Conservation (phyloP, 2,113 vertebrate species). For the Girardinichthys multiradiatus region DNA sequence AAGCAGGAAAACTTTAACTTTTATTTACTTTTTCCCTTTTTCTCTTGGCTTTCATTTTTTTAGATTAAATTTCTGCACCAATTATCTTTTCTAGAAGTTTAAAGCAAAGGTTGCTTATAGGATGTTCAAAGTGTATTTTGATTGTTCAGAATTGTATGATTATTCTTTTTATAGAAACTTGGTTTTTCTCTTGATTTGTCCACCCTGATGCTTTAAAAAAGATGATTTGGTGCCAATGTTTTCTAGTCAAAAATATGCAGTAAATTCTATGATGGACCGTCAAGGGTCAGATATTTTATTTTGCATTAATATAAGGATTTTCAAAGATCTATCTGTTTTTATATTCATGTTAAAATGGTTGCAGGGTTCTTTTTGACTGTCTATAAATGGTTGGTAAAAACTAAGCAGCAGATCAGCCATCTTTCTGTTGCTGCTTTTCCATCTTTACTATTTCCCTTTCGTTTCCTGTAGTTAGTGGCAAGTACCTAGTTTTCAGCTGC, state of each 20-base stretch:
- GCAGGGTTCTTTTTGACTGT: background rate
- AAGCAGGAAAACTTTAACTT: no score
- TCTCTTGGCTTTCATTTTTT: no score
- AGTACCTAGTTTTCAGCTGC: slow-evolving; percentile 4
- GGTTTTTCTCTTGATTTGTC: background rate
- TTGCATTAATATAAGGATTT: no score
- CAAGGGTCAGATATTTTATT: no score
- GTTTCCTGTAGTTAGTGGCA: background rate
- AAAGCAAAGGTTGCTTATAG: background rate
- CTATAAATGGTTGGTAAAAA: background rate
- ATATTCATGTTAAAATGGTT: background rate
- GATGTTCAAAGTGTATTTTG: background rate
- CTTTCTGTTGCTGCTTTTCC: background rate
- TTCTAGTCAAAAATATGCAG: background rate
- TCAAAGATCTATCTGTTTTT: background rate
- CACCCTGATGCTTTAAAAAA: background rate
- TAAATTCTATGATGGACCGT: no score
- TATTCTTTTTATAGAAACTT: background rate
- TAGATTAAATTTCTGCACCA: background rate
- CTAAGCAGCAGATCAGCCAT: background rate
- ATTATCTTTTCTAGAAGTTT: background rate
- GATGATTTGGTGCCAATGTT: background rate
- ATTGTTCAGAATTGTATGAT: background rate
- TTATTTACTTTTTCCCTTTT: no score
- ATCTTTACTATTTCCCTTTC: background rate